Conservation (phyloP, 2,797 vertebrate genomes). For the Argentina silus region DNA sequence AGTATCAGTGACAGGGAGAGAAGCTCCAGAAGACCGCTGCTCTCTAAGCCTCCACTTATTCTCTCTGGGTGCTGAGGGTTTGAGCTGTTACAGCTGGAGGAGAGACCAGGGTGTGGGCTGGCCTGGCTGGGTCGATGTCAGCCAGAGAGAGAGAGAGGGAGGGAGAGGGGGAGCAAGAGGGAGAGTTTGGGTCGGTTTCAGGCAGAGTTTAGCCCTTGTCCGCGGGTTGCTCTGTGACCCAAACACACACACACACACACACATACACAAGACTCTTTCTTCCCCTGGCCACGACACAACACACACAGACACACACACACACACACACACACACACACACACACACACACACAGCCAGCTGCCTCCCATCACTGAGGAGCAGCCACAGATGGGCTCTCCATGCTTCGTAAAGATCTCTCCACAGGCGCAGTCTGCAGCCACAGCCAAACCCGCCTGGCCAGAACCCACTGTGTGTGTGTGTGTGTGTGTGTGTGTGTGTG, state of each 20-base stretch:
- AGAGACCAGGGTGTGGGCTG: not conserved
- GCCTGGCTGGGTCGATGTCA: not conserved
- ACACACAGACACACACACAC: constrained; percentile 22
- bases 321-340: constrained; percentile 40
- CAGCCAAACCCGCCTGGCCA: constrained; percentile 73
- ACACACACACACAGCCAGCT: constrained; percentile 71
- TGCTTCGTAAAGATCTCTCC: constrained; percentile 81
- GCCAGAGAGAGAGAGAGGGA: not conserved
- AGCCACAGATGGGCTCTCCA: constrained; percentile 80
- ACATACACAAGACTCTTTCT: constrained; percentile 46
- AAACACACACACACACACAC: constrained; percentile 27
- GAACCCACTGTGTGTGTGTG: constrained; percentile 56
- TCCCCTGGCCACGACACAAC: constrained; percentile 51
- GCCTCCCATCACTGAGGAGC: constrained; percentile 76
- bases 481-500: constrained; percentile 48
- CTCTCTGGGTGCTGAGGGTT: constrained; percentile 50
- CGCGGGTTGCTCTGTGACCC: constrained; percentile 62
- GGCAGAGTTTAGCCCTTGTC: constrained; percentile 61
- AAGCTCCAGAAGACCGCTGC: constrained; percentile 66
- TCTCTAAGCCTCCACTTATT: constrained; percentile 68
- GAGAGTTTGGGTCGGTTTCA: constrained; percentile 61
- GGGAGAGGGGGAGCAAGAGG: not conserved
- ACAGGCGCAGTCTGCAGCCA: constrained; percentile 69
- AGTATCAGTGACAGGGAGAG: constrained; percentile 60
- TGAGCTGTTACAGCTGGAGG: constrained; percentile 70